A percentile compares a stretch with the other conserved stretches of the same genome.
These are phyloP conservation scores for Pseudoips prasinana DNA, from an alignment of 2,888 invertebrate genomes.

Conservation along the genomic window DNA sequence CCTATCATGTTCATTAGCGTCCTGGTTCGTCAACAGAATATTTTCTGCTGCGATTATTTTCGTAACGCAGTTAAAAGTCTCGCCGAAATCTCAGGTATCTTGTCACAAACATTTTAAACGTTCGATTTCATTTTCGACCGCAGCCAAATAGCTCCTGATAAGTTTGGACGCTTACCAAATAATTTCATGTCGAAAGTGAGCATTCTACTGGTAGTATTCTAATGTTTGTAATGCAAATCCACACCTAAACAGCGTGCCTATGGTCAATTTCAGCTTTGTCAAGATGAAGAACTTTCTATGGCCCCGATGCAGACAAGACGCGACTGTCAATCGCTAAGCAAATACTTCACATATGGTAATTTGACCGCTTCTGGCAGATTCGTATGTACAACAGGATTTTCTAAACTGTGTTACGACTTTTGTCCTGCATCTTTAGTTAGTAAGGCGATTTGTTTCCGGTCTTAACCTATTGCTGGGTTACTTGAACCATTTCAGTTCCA, in stretches of 20 bases:
- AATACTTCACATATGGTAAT: slow-evolving; percentile 61
- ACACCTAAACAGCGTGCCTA: slow-evolving; percentile 46
- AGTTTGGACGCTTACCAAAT: slow-evolving; percentile 37
- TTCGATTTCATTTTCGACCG: slow-evolving; percentile 33
- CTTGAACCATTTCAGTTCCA: too few relatives aligned
- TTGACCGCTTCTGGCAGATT: slow-evolving; percentile 35
- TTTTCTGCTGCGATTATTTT: slow-evolving; percentile 9
- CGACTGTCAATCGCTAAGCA: slow-evolving; percentile 60
- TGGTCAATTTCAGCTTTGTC: slow-evolving; percentile 70
- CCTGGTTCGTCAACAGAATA: background rate
- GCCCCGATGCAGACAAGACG: slow-evolving; percentile 54
- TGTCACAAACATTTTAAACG: slow-evolving; percentile 17
- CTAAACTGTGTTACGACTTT: slow-evolving; percentile 37
- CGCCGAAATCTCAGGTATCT: slow-evolving; percentile 13
- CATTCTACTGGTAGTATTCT: slow-evolving; percentile 35
- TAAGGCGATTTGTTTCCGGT: too few relatives aligned
- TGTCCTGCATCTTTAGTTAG: slow-evolving; percentile 12
- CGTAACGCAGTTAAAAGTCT: slow-evolving; percentile 10
- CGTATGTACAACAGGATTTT: slow-evolving; percentile 36
- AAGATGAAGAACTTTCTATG: slow-evolving; percentile 70
- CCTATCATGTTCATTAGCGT: slow-evolving; percentile 5
- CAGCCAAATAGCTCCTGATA: slow-evolving; percentile 24
- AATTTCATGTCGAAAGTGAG: slow-evolving; percentile 50
- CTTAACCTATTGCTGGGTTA: too few relatives aligned
- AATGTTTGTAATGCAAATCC: slow-evolving; percentile 67